phyloP scores from a whole-genome alignment of 2,797 vertebrate genomes.

The Arnoldichthys spilopterus region DNA sequence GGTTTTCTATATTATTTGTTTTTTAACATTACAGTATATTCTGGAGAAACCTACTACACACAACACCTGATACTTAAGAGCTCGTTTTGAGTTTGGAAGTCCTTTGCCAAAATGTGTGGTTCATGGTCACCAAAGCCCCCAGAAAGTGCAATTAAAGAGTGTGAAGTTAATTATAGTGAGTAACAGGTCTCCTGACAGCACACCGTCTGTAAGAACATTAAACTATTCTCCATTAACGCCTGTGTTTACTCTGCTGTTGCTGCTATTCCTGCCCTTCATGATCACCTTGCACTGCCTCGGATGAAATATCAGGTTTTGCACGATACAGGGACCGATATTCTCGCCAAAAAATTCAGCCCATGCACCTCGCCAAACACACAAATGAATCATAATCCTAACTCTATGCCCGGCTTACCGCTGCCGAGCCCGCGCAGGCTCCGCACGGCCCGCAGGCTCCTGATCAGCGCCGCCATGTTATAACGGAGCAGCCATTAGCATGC shows the following conservation, averaged over 20 bases:
- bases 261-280: slow-evolving; percentile 67
- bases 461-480: slow-evolving; percentile 78
- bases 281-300: slow-evolving; percentile 63
- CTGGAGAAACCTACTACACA: too few species aligned
- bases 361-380: background rate
- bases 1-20: too few species aligned
- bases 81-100: too few species aligned
- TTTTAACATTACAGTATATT: too few species aligned
- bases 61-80: too few species aligned
- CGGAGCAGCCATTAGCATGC: slow-evolving; percentile 51
- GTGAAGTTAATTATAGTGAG: background rate
- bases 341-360: background rate
- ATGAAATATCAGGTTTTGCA: background rate
- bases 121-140: too few species aligned
- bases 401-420: slow-evolving; percentile 62
- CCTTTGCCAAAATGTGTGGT: too few species aligned
- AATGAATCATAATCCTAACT: fast-evolving
- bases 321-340: background rate
- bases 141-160: too few species aligned
- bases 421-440: slow-evolving; percentile 69
- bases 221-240: background rate
- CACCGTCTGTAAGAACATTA: background rate
- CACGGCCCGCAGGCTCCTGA: slow-evolving; percentile 74
- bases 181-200: background rate
- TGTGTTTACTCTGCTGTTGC: slow-evolving; percentile 2